These are phyloP conservation scores for Takifugu bimaculatus DNA, from an alignment of 2,113 vertebrate species.

Conservation along the genomic window DNA sequence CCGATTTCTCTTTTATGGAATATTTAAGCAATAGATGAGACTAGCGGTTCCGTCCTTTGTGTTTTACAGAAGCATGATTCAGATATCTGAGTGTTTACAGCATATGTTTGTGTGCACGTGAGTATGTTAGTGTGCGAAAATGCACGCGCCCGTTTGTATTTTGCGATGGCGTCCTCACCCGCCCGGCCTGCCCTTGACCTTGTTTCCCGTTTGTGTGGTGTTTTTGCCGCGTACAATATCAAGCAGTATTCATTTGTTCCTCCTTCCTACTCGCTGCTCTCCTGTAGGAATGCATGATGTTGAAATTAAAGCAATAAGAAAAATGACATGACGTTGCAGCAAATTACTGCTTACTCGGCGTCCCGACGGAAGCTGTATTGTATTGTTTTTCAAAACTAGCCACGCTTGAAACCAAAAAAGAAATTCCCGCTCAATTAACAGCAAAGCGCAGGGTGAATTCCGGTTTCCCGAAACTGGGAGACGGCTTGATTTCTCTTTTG, in stretches of 20 bases:
- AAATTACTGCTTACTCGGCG: background rate
- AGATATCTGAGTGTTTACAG: slow-evolving; percentile 45
- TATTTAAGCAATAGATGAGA: slow-evolving; percentile 48
- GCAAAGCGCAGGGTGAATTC: slow-evolving; percentile 5
- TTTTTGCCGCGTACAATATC: slow-evolving; percentile 8
- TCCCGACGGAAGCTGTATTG: background rate
- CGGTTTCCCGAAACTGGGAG: slow-evolving; percentile 7
- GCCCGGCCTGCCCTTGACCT: slow-evolving; percentile 15
- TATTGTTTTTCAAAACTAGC: too few relatives aligned
- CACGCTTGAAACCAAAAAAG: slow-evolving; percentile 1
- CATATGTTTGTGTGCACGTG: slow-evolving; percentile 8
- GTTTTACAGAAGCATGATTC: slow-evolving; percentile 55
- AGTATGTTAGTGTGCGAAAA: slow-evolving; percentile 1
- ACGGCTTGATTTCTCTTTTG: slow-evolving; percentile 16
- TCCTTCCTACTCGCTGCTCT: slow-evolving; percentile 6
- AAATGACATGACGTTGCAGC: background rate
- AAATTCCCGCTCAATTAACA: slow-evolving; percentile 13
- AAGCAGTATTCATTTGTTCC: slow-evolving; percentile 14
- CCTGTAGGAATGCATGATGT: background rate
- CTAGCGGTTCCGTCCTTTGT: slow-evolving; percentile 33
- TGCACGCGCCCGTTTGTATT: background rate
- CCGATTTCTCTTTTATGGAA: slow-evolving; percentile 35
- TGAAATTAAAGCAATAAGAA: background rate
- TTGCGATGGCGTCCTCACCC: slow-evolving; percentile 23
- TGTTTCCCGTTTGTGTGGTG: slow-evolving; percentile 21